Percentiles rank a stretch among this genome's conserved stretches.
phyloP scores from a whole-genome alignment of 2,888 invertebrate genomes.

The Chrysotoxum bicinctum region DNA sequence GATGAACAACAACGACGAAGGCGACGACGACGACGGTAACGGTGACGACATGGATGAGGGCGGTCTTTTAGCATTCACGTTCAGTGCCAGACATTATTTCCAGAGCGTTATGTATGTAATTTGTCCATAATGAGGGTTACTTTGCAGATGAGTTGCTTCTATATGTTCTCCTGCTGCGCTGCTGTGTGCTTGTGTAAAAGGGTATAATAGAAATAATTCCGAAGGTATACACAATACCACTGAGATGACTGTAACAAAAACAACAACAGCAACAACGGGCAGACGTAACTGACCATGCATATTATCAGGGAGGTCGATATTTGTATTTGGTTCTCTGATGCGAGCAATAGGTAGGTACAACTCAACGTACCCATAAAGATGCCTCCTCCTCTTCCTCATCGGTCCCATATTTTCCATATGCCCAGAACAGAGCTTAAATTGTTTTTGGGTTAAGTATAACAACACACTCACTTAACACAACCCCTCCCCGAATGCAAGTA shows the following conservation, averaged over 20 bases:
- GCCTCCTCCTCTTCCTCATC: background rate
- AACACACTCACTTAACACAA: background rate
- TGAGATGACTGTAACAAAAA: background rate
- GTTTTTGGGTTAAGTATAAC: slow-evolving; percentile 13
- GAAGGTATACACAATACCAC: background rate
- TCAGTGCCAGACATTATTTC: slow-evolving; percentile 28
- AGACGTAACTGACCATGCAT: slow-evolving; percentile 61
- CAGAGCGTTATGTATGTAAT: slow-evolving; percentile 44
- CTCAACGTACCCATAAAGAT: background rate
- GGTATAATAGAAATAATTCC: slow-evolving; percentile 14
- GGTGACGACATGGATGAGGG: background rate
- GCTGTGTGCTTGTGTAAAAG: background rate
- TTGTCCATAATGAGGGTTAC: slow-evolving; percentile 32
- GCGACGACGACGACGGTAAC: background rate
- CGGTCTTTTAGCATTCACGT: background rate
- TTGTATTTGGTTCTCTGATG: background rate
- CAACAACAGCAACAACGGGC: background rate
- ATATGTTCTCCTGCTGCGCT: background rate
- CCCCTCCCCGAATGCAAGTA: background rate
- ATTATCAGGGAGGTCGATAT: slow-evolving; percentile 26
- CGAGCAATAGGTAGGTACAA: background rate
- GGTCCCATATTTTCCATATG: background rate
- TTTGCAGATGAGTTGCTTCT: slow-evolving; percentile 27
- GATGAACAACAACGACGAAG: background rate
- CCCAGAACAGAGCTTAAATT: background rate